These are phyloP conservation scores for Sycophila sp. DNA, from an alignment of 1,140 invertebrate genomes.

Conservation along the genomic window DNA sequence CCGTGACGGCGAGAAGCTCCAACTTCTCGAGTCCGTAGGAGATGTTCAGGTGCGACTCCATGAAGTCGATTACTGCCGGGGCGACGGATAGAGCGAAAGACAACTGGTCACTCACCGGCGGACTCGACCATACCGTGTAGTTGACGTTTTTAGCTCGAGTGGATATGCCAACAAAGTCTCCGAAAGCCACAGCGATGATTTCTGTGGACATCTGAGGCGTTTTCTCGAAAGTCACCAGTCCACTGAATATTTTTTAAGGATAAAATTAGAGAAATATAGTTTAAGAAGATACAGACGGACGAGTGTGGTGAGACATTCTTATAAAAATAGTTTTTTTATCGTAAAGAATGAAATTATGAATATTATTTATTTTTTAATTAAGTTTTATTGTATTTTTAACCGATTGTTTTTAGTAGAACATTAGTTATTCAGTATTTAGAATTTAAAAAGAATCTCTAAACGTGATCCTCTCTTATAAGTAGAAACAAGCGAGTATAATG, in stretches of 20 bases:
- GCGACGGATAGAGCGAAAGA: constrained; percentile 82
- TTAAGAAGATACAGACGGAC: no score
- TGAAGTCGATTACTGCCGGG: constrained; percentile 81
- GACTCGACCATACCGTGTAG: constrained; percentile 82
- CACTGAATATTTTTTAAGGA: constrained; percentile 73
- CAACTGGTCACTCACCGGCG: constrained; percentile 84
- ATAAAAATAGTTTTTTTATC: neutral
- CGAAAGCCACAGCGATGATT: constrained; percentile 88
- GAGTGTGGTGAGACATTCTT: no score
- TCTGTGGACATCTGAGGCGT: constrained; percentile 94
- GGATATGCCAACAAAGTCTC: constrained; percentile 64
- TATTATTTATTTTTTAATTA: no score
- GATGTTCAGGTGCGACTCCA: constrained; percentile 86
- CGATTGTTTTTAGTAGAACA: no score
- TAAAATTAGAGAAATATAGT: neutral
- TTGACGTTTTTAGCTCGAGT: constrained; percentile 58
- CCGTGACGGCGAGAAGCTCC: constrained; percentile 90
- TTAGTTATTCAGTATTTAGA: no score
- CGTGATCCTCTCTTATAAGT: no score
- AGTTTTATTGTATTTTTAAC: no score
- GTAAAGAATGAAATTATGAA: neutral
- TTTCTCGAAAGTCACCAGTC: constrained; percentile 79
- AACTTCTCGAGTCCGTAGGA: constrained; percentile 84
- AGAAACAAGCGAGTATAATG: no score
- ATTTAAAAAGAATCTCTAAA: no score